phyloP scores from a whole-genome alignment of 2,797 vertebrate species.

The Moxostoma hubbsi region DNA sequence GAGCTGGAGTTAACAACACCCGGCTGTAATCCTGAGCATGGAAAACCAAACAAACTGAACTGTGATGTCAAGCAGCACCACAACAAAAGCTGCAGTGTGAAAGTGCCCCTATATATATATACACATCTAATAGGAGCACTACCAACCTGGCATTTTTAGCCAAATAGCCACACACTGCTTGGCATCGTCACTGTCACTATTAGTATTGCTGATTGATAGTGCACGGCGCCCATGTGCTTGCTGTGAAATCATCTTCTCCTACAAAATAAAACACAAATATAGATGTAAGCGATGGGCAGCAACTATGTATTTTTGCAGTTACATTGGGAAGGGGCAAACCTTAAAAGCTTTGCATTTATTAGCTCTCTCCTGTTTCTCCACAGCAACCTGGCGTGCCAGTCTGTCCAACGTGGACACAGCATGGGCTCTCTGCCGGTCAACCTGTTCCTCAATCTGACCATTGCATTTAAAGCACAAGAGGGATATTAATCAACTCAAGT shows the following conservation, averaged over 20 bases:
- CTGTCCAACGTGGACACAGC: constrained; percentile 90
- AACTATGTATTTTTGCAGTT: not conserved
- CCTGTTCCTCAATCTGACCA: constrained; percentile 79
- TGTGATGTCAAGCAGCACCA: no score
- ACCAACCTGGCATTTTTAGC: constrained; percentile 94
- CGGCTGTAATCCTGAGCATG: constrained; percentile 78
- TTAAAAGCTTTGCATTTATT: constrained; percentile 93
- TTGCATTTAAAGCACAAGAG: constrained; percentile 17
- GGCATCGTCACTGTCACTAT: constrained; percentile 83
- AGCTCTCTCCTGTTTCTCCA: constrained; percentile 87
- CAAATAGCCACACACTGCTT: constrained; percentile 93
- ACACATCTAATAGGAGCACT: constrained; percentile 16
- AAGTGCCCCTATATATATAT: no score
- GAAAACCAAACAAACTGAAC: not conserved
- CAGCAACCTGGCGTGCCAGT: constrained; percentile 89
- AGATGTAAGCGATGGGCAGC: not conserved
- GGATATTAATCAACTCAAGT: no score
- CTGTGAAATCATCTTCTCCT: constrained; percentile 90
- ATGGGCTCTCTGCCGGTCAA: constrained; percentile 85
- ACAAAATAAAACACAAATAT: constrained; percentile 46
- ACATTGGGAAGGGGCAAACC: constrained; percentile 65
- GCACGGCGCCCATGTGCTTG: constrained; percentile 87
- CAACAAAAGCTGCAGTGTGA: not conserved
- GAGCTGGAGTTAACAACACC: constrained; percentile 76
- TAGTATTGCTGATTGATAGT: constrained; percentile 80